Base-by-base conservation (phyloP, 2,113 vertebrate species). In the Rhea pennata region DNA sequence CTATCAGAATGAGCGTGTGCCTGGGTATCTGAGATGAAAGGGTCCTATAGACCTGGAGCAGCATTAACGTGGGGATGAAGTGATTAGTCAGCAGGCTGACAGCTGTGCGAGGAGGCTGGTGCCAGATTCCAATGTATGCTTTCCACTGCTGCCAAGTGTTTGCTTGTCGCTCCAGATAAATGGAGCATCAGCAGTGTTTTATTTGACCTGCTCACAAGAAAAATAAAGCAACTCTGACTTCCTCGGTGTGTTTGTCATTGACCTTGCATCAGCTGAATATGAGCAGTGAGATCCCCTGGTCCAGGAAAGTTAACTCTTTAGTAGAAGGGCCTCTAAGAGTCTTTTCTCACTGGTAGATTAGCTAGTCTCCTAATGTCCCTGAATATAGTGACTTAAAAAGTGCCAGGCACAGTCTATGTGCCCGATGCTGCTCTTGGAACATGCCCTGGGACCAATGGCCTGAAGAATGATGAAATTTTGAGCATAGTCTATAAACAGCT, bases 161-260 rank as follows among this genome's bases (percentile, higher is more conserved):
- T 88, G 96, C 96, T 95, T 96, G 94, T 94, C 87, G 15, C 83
- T 82, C 72, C 77, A 96, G 95, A 96, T 93, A 94, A 96, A 96
- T 76, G 91, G 66, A 95, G 80, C 95, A 96, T 92, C 91, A 90
- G 93, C 93, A 90, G 80, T 95, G 93, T 86, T 96, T 98, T 95
- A 95, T 96, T 74, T 96, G 95, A 98, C 95, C 95, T 92, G 93
- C 87, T 96, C 79, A 51, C 77, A 95, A 96, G 96, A 96, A 97
- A 97, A 95, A 96, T 65, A 89, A 87, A 94, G 87, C 84, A 93
- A 95, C 89, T 96, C 80, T 93, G 87, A 91, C 92, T 95, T 96
- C 83, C 79, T 94, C 27, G 0, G 53, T 64, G 46, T 92, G 86
- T 91, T 96, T 95, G 78, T 72, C 64, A 16, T 88, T 92, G 96